Evolutionary conservation across 1,140 invertebrate species (phyloP).

Genomic region (Capitella teleta): DNA sequence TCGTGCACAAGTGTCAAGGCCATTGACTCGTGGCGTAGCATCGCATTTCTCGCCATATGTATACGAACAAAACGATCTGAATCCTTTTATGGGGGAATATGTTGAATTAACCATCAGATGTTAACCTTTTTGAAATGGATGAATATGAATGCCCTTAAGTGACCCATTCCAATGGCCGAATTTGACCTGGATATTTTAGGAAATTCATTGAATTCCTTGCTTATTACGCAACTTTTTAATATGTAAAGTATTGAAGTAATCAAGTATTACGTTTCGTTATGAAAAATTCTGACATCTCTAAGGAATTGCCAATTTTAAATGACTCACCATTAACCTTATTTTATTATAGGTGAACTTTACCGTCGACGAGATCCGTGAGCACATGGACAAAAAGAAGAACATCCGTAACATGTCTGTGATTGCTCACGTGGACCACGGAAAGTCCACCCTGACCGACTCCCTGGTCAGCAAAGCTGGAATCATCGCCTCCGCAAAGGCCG

Average conservation of each 20-base stretch:
- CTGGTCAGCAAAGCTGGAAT: conserved; percentile 99
- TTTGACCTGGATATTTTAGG: not conserved
- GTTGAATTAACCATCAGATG: too few relatives aligned
- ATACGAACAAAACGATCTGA: too few relatives aligned
- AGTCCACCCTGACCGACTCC: conserved; percentile 98
- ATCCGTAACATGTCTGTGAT: conserved; percentile 99
- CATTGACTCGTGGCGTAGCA: too few relatives aligned
- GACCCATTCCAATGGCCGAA: too few relatives aligned
- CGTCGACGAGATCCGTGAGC: conserved; percentile 95
- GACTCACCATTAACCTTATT: not conserved
- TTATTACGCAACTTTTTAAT: not conserved
- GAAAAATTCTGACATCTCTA: not conserved
- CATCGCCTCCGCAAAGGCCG: conserved; percentile 94
- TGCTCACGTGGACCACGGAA: conserved; percentile 99
- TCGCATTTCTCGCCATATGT: too few relatives aligned
- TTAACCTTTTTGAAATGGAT: too few relatives aligned
- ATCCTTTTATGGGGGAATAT: too few relatives aligned
- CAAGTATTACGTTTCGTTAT: not conserved
- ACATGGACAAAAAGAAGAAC: conserved; percentile 99
- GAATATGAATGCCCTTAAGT: too few relatives aligned
- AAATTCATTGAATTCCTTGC: not conserved
- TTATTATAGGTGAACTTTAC: conserved; percentile 94
- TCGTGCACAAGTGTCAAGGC: too few relatives aligned
- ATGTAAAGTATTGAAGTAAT: not conserved
- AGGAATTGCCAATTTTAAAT: not conserved